Conservation (phyloP, 2,797 vertebrate genomes). For the Bufotes viridis region DNA sequence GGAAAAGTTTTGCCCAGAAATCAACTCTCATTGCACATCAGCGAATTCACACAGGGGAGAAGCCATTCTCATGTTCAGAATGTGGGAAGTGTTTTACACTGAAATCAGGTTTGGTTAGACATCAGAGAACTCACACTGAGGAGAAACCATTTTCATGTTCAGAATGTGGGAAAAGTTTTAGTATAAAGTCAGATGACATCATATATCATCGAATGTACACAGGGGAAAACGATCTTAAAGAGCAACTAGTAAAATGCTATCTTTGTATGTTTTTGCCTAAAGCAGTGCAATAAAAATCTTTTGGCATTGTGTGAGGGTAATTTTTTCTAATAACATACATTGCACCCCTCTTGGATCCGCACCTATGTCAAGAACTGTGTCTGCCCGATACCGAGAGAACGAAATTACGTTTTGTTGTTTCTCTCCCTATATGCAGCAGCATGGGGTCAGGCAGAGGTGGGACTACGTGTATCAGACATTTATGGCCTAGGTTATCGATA, state of each 20-base stretch:
- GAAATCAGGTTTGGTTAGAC: neutral
- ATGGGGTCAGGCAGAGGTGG: too few species aligned
- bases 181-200: neutral
- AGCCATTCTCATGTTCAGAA: neutral
- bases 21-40: neutral
- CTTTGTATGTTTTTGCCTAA: slow-evolving; percentile 7
- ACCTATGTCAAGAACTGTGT: neutral
- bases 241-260: neutral
- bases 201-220: neutral
- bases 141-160: neutral
- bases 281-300: neutral
- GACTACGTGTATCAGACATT: too few species aligned
- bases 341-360: neutral
- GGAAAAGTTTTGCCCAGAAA: neutral
- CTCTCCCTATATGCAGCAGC: too few species aligned
- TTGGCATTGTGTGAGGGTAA: neutral
- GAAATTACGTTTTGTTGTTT: too few species aligned
- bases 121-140: neutral
- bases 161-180: neutral
- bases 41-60: neutral
- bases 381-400: too few species aligned
- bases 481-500: too few species aligned
- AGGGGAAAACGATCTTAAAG: neutral
- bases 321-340: neutral
- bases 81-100: neutral